Percentiles rank a stretch among this genome's conserved stretches.
These are phyloP conservation scores for Elephantulus edwardii DNA, from an alignment of 2,113 vertebrate genomes.

Conservation along the genomic window DNA sequence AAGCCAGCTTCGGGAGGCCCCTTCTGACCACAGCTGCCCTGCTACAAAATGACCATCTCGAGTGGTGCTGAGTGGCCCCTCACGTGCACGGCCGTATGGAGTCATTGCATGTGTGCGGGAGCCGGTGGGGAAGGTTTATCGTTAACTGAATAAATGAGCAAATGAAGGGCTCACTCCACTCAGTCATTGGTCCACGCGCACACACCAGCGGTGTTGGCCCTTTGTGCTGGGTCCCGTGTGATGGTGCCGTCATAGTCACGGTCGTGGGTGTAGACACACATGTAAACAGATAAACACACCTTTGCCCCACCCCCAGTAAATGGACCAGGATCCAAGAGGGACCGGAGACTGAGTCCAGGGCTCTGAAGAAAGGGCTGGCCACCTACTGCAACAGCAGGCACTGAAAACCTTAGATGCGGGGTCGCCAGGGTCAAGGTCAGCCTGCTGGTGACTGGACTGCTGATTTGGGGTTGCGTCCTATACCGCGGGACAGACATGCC, in stretches of 20 bases:
- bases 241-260: fast-evolving
- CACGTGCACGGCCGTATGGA: fast-evolving
- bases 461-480: neutral
- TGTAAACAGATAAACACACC: fast-evolving
- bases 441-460: no score
- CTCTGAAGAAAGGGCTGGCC: neutral
- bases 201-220: fast-evolving
- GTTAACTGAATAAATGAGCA: fast-evolving
- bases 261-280: fast-evolving
- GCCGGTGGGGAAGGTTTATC: no score
- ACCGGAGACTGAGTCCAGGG: neutral
- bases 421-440: no score
- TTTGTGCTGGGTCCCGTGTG: fast-evolving
- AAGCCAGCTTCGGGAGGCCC: neutral
- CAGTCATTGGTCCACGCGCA: neutral
- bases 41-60: fast-evolving
- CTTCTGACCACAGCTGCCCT: neutral
- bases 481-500: no score
- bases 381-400: neutral
- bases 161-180: neutral
- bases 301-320: no score
- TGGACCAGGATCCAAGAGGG: neutral
- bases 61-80: neutral
- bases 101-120: neutral
- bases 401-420: neutral